Conservation (phyloP, 2,113 vertebrate species). For the Coreoperca whiteheadi region DNA sequence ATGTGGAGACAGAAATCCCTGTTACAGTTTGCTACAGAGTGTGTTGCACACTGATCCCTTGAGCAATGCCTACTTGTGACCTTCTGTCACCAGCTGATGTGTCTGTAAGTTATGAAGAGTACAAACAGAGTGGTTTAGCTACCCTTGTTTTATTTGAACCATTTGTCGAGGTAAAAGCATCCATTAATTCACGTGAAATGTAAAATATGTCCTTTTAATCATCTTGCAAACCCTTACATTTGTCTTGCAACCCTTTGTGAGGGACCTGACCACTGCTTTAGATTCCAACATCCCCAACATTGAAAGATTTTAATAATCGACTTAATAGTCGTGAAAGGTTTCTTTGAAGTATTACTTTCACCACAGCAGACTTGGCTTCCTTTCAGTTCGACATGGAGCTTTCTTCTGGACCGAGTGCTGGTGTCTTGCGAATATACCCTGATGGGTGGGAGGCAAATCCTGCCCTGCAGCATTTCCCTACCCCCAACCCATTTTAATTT, state of each 20-base stretch:
- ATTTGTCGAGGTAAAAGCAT: background rate
- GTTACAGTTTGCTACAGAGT: too few relatives aligned
- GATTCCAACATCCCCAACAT: background rate
- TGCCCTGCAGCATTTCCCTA: conserved; percentile 21
- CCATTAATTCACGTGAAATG: too few relatives aligned
- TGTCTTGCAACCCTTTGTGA: background rate
- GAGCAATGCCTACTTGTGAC: too few relatives aligned
- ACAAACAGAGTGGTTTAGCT: too few relatives aligned
- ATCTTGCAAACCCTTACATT: background rate
- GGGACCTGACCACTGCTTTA: background rate
- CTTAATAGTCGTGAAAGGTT: background rate
- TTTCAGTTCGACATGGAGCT: conserved; percentile 3
- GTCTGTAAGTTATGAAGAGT: too few relatives aligned
- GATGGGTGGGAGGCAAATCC: conserved; percentile 49
- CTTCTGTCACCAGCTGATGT: too few relatives aligned
- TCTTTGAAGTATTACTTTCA: conserved; percentile 7
- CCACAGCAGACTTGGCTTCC: background rate
- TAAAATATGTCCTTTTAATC: background rate
- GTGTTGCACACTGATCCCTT: too few relatives aligned
- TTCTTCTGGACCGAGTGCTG: conserved; percentile 28
- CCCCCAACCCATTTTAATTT: conserved; percentile 32
- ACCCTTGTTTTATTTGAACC: too few relatives aligned
- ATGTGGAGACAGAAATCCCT: too few relatives aligned
- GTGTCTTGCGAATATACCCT: conserved; percentile 7
- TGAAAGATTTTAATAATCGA: background rate